Conservation (phyloP, 1,140 invertebrate genomes). For the Camponotus floridanus region DNA sequence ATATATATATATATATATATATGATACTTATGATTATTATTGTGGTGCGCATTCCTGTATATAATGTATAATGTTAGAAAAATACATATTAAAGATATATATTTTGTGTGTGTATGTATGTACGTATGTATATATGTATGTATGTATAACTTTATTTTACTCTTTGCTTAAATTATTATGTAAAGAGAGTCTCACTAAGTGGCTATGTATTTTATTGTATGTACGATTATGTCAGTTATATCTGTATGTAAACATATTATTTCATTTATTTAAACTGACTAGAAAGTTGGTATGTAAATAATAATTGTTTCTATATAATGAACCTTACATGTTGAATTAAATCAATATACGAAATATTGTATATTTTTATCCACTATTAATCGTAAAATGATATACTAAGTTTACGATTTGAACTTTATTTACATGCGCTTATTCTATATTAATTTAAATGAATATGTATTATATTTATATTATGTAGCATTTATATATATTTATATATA, state of each 20-base stretch:
- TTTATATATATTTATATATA: slow-evolving; percentile 45
- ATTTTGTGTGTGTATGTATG: background rate
- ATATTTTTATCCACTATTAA: background rate
- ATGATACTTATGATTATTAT: slow-evolving; percentile 11
- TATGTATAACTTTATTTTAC: slow-evolving; percentile 4
- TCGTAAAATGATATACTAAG: background rate
- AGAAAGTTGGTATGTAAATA: slow-evolving; percentile 3
- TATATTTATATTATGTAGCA: background rate
- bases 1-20: slow-evolving; percentile 1
- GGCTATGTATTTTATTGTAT: background rate
- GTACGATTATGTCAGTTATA: background rate
- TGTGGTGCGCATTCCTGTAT: slow-evolving; percentile 28
- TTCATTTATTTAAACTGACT: background rate
- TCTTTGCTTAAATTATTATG: background rate
- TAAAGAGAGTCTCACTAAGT: background rate
- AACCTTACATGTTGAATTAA: background rate
- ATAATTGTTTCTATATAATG: slow-evolving; percentile 21
- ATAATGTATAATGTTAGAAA: slow-evolving; percentile 10
- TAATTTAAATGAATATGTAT: background rate
- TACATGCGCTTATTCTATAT: background rate
- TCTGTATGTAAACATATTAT: background rate
- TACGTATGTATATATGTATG: slow-evolving; percentile 22
- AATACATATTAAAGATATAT: slow-evolving; percentile 5
- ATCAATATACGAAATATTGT: background rate
- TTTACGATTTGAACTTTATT: slow-evolving; percentile 7